phyloP scores from a whole-genome alignment of 2,888 invertebrate genomes.

The Pseudococcus jackbeardsleyi region DNA sequence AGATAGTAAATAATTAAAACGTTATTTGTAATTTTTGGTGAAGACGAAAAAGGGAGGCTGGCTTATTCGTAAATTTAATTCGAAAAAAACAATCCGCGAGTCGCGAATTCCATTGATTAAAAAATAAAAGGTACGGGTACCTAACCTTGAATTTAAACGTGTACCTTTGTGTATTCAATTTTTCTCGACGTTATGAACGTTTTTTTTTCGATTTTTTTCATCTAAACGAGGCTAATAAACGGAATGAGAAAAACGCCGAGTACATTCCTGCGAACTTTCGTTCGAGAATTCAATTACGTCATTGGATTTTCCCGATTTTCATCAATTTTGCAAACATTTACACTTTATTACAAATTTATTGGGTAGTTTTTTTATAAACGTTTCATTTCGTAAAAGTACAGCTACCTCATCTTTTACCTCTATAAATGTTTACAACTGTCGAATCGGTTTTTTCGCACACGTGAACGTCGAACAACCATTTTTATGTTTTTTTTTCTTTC shows the following conservation, averaged over 20 bases:
- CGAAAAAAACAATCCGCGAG: too few relatives aligned
- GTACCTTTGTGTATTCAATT: not conserved
- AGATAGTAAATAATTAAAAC: too few relatives aligned
- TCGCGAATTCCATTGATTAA: too few relatives aligned
- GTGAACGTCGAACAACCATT: not conserved
- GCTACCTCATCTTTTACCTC: conserved; percentile 16
- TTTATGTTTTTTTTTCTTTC: not conserved
- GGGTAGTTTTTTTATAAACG: not conserved
- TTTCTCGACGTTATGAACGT: not conserved
- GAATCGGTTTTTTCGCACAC: not conserved
- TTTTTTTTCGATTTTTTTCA: not conserved
- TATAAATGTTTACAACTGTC: not conserved
- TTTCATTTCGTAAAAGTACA: conserved; percentile 1
- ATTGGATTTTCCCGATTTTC: conserved; percentile 2
- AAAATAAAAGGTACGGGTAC: not conserved
- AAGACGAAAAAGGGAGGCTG: too few relatives aligned
- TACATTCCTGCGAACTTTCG: not conserved
- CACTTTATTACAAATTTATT: conserved; percentile 21
- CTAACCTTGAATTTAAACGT: not conserved
- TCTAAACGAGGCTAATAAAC: not conserved
- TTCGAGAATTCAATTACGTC: conserved; percentile 16
- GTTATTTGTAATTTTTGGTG: too few relatives aligned
- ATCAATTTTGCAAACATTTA: conserved; percentile 14
- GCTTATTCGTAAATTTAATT: too few relatives aligned
- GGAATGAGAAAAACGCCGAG: not conserved